These are phyloP conservation scores for Chloroceryle inda DNA, from an alignment of 2,797 vertebrate species.

Conservation along the genomic window DNA sequence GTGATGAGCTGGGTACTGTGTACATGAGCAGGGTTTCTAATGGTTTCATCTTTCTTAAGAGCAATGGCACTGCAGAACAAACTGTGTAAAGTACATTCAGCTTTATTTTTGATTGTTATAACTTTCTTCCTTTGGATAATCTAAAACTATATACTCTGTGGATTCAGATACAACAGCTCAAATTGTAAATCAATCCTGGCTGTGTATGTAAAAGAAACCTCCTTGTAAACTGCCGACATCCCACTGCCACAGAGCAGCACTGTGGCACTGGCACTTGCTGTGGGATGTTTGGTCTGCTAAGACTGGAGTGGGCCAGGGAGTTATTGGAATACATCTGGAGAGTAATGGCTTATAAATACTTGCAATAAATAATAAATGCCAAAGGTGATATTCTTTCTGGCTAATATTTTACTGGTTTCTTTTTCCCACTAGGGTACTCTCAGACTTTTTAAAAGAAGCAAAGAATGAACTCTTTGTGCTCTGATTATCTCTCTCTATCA, in stretches of 20 bases:
- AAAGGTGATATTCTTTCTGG: conserved; percentile 45
- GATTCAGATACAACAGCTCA: neutral
- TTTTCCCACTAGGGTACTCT: conserved; percentile 25
- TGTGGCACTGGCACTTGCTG: neutral
- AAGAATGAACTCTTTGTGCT: conserved; percentile 16
- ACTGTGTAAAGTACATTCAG: neutral
- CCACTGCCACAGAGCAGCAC: neutral
- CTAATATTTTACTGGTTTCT: conserved; percentile 50
- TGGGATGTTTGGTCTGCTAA: neutral
- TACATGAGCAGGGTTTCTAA: neutral
- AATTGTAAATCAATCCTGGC: neutral
- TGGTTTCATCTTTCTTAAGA: neutral
- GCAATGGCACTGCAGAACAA: neutral
- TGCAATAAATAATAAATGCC: conserved; percentile 30
- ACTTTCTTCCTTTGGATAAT: neutral
- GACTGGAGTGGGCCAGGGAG: neutral
- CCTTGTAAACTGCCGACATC: neutral
- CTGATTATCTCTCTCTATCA: neutral
- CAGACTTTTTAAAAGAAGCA: conserved; percentile 8
- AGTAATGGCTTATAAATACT: conserved; percentile 5
- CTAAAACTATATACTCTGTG: neutral
- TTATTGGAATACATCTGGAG: neutral
- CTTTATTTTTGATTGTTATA: neutral
- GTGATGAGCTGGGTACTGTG: neutral
- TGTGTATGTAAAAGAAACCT: neutral